phyloP scores from a whole-genome alignment of 2,797 vertebrate species.

The Rallus crepitans region DNA sequence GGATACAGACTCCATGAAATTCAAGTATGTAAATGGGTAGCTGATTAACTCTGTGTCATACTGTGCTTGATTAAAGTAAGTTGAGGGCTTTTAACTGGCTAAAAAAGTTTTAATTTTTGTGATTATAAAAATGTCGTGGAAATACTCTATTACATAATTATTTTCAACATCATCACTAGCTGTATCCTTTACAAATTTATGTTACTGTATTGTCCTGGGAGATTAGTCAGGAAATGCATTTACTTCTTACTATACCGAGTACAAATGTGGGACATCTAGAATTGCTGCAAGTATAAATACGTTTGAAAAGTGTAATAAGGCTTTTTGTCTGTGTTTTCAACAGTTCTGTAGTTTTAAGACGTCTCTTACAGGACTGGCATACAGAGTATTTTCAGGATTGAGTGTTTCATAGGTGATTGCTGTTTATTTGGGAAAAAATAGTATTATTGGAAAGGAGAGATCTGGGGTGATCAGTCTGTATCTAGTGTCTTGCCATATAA shows the following conservation, averaged over 20 bases:
- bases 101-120: not conserved
- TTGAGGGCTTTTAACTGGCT: not conserved
- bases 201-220: not conserved
- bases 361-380: not conserved
- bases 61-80: not conserved
- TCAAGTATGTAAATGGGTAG: conserved; percentile 84
- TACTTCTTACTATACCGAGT: not conserved
- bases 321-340: not conserved
- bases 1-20: conserved; percentile 91
- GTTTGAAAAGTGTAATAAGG: not conserved
- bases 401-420: accelerated
- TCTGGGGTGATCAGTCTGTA: not conserved
- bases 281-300: not conserved
- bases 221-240: not conserved
- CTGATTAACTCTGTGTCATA: not conserved
- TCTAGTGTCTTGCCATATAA: not conserved
- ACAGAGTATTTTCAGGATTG: not conserved
- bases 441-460: not conserved
- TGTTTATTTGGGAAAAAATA: not conserved
- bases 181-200: not conserved
- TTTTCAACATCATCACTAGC: not conserved
- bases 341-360: not conserved
- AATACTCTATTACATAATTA: accelerated
- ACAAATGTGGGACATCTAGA: not conserved
- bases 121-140: not conserved